Evolutionary conservation across 2,113 vertebrate species (phyloP), one percentile per base, ranked within the genome.

Genomic region (Tiliqua scincoides): DNA sequence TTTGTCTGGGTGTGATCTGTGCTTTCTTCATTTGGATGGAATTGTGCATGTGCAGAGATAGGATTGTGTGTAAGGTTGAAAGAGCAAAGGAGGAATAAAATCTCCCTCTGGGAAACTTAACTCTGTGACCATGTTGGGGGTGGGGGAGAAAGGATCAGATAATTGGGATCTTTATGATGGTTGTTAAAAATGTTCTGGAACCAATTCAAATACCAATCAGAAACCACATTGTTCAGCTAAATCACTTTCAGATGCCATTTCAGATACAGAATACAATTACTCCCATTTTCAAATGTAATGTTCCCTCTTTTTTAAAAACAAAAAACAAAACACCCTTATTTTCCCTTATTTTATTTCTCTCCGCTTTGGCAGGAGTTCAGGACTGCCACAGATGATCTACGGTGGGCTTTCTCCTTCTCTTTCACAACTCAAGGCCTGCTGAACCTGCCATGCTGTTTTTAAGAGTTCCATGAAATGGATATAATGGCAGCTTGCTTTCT

Each of bases 181-280:
- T 97, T 97, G 96, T 95, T 96, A 97, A 96, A 97, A 96, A 97
- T 97, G 97, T 96, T 96, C 95, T 95, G 96, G 97, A 96, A 96
- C 96, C 94, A 96, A 97, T 97, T 97, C 96, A 97, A 95, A 96
- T 95, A 97, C 97, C 97, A 97, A 98, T 97, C 97, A 98, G 97
- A 97, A 98, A 97, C 97, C 97, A 95, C 97, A 97, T 96, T 97
- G 97, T 97, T 98, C 95, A 94, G 93, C 93, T 95, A 98, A 98
- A 98, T 98, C 97, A 96, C 96, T 99, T 98, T 98, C 98, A 99
- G 98, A 98, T 99, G 98, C 95, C 94, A 95, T 95, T 95, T 97
- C 93, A 96, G 95, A 97, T 97, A 96, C 95, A 96, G 94, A 96
- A 96, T 94, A 95, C 96, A 97, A 98, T 98, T 98, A 97, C 97